Percentiles rank a stretch among this genome's conserved stretches.
Conservation (phyloP, 2,888 invertebrate genomes). For the Elmis aenea region DNA sequence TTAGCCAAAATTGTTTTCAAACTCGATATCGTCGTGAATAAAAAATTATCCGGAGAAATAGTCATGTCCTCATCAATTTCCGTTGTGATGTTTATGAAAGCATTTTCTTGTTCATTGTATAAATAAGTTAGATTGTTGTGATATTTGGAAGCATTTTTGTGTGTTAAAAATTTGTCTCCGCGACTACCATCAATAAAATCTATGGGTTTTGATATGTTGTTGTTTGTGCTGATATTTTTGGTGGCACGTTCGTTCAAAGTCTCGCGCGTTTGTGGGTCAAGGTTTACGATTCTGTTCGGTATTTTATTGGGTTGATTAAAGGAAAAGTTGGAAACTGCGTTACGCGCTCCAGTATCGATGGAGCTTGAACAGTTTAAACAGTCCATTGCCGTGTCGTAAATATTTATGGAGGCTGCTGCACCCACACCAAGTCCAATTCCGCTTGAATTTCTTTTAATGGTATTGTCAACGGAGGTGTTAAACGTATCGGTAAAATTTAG, state of each 20-base stretch:
- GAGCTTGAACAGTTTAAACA: conserved; percentile 1
- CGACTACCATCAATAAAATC: too few relatives aligned
- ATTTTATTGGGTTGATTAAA: conserved; percentile 1
- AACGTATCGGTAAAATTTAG: conserved; percentile 4
- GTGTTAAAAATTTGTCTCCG: too few relatives aligned
- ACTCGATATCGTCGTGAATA: too few relatives aligned
- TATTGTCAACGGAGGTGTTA: conserved; percentile 1
- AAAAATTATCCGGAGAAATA: too few relatives aligned
- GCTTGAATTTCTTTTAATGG: conserved; percentile 2
- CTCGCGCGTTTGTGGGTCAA: background rate
- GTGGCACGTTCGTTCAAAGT: conserved; percentile 1
- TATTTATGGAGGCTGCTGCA: conserved; percentile 4
- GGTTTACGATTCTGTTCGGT: background rate
- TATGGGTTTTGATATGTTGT: too few relatives aligned
- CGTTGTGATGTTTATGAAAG: too few relatives aligned
- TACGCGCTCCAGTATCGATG: background rate
- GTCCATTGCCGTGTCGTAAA: background rate
- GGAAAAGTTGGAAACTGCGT: background rate
- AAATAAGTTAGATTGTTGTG: too few relatives aligned
- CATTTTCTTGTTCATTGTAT: too few relatives aligned
- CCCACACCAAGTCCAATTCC: conserved; percentile 1
- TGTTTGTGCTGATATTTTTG: too few relatives aligned
- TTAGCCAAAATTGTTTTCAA: too few relatives aligned
- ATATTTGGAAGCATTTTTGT: too few relatives aligned
- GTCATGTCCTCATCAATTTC: too few relatives aligned